A percentile compares a stretch with the other conserved stretches of the same genome.
Conservation (phyloP, 2,888 invertebrate genomes). For the Coecobrya sp. region DNA sequence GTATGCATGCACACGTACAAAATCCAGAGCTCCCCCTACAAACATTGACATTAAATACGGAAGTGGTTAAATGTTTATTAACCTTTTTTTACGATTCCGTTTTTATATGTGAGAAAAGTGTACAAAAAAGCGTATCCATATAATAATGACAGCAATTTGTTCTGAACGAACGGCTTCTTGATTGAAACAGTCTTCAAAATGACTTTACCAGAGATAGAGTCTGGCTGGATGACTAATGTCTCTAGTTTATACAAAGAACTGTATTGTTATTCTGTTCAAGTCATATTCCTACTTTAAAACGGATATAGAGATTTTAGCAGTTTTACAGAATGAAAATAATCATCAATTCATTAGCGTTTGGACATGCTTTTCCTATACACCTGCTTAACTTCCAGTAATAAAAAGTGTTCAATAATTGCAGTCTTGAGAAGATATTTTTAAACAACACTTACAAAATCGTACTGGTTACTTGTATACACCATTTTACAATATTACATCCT, state of each 20-base stretch:
- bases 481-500: too few relatives aligned
- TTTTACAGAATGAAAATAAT: too few relatives aligned
- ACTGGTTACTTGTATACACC: too few relatives aligned
- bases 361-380: not conserved
- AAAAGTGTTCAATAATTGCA: not conserved
- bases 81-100: not conserved
- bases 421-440: not conserved
- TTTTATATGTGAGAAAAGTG: slow-evolving; percentile 18
- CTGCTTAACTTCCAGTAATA: not conserved
- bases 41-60: slow-evolving; percentile 59
- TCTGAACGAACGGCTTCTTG: not conserved
- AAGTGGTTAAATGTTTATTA: slow-evolving; percentile 48
- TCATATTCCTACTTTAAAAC: too few relatives aligned
- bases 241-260: too few relatives aligned
- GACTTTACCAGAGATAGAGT: too few relatives aligned
- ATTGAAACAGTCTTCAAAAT: not conserved
- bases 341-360: too few relatives aligned
- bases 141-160: not conserved
- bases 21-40: not conserved
- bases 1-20: not conserved
- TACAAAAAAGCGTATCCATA: not conserved
- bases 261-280: too few relatives aligned
- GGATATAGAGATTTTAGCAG: too few relatives aligned
- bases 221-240: too few relatives aligned
- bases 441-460: not conserved